Base-by-base conservation (phyloP, 2,888 invertebrate species). In the Polydrusus cervinus region DNA sequence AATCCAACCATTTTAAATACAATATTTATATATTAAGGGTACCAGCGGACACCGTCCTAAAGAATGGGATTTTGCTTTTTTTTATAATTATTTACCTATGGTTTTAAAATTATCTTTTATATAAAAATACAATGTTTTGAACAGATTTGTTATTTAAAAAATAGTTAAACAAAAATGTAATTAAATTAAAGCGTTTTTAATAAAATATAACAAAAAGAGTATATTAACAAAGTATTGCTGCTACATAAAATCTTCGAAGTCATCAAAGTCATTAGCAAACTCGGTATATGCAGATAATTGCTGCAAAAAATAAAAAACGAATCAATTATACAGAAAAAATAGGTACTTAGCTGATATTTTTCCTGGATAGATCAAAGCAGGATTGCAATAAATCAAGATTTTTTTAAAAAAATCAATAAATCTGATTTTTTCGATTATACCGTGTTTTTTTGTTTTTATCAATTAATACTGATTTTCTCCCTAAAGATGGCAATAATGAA, bases 211-310 rank as follows among this genome's bases (percentile, higher is more conserved):
- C 66, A 76, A 75, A 72, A 69, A 64, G 18, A 65, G 55, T 73
- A 70, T 64, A 71, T 25, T 57, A 71, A 64, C 10, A 69, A 40
- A 51, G 30, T 61, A 62, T 67, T 71, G 71, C 65, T 85, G 89
- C 89, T 93, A 95, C 93, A 95, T 95, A 85, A 95, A 95, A 84
- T 95, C 94, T 83, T 94, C 92, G 84, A 89, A 94, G 68, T 83
- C 83, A 64, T 83, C 82, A 64, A 75, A 87, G 25, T 86, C 86
- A 72, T 94, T 93, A 18, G 38, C 51, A 77, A 90, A 91, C 81
- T 89, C 93, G 82, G 90, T 91, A 80, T 92, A 92, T 72, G 90
- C 89, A 81, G 92, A 92, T 85, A 86, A 55, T 70, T 74, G 74
- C 74, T 74, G 93, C 34, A 71, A 64, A 77, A 88, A 83, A 25